Conservation (phyloP, 53 echinoderm and acorn worm genomes). For the Holothuria scabra region DNA sequence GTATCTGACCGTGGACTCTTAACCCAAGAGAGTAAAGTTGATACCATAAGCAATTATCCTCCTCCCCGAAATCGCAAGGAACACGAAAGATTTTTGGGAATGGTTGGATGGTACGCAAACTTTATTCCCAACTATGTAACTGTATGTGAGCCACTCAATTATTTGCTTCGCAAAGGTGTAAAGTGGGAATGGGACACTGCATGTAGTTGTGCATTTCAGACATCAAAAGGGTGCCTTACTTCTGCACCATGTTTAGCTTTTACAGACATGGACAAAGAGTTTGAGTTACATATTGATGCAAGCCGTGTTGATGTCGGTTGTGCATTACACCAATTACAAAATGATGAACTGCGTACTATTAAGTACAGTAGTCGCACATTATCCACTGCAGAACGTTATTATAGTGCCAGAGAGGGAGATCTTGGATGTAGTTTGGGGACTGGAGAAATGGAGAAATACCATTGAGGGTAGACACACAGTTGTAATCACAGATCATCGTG, state of each 20-base stretch:
- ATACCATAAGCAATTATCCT: conserved; percentile 54
- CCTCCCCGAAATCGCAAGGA: conserved; percentile 41
- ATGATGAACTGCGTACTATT: conserved; percentile 16
- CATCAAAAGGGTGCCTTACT: conserved; percentile 5
- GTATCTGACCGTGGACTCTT: conserved; percentile 35
- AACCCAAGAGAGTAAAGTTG: conserved; percentile 45
- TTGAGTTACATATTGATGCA: conserved; percentile 9
- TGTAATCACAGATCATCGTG: conserved; percentile 59
- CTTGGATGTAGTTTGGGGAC: conserved; percentile 50
- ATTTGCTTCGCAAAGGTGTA: conserved; percentile 24
- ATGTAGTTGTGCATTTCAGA: conserved; percentile 1
- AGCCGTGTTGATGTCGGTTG: neutral
- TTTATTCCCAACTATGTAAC: conserved; percentile 24
- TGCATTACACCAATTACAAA: conserved; percentile 37
- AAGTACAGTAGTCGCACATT: conserved; percentile 59
- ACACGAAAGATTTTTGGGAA: conserved; percentile 50
- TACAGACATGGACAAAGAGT: conserved; percentile 25
- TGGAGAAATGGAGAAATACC: conserved; percentile 57
- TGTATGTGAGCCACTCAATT: conserved; percentile 33
- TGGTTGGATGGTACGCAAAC: conserved; percentile 53
- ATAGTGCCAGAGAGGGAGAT: conserved; percentile 53
- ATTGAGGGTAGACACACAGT: conserved; percentile 22
- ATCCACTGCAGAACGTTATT: conserved; percentile 52
- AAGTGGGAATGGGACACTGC: conserved; percentile 47
- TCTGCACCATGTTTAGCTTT: conserved; percentile 33